Evolutionary conservation across 2,888 invertebrate genomes (phyloP).

Genomic region (Seira ritae): DNA sequence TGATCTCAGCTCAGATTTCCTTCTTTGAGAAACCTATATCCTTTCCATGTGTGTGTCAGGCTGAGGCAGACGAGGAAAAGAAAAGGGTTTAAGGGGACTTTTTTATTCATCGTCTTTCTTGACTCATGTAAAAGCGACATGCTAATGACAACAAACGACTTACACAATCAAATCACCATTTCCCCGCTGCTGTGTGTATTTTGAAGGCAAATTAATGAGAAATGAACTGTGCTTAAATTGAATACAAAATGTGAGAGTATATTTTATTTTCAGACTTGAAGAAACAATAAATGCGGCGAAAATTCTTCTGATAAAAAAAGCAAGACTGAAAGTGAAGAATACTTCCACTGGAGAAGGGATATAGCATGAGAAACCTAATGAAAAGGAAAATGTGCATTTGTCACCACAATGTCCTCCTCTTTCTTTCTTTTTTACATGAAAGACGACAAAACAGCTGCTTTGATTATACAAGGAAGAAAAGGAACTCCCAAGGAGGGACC

Average conservation of each 20-base stretch:
- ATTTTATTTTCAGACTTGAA: neutral
- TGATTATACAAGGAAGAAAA: neutral
- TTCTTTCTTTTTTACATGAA: neutral
- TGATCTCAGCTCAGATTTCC: constrained; percentile 10
- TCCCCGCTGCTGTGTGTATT: neutral
- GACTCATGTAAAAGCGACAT: neutral
- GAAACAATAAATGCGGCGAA: neutral
- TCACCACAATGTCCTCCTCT: constrained; percentile 16
- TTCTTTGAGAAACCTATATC: constrained; percentile 4
- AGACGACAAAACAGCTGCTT: neutral
- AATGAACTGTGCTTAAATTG: neutral
- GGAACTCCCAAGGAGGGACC: neutral
- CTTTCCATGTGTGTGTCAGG: neutral
- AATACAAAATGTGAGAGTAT: neutral
- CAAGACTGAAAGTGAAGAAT: neutral
- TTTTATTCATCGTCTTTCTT: constrained; percentile 5
- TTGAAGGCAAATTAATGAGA: neutral
- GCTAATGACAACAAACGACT: neutral
- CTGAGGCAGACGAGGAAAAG: neutral
- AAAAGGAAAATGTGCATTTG: constrained; percentile 38
- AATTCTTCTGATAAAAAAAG: constrained; percentile 1
- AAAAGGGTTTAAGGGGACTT: neutral
- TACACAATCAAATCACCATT: neutral
- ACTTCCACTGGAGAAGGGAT: neutral
- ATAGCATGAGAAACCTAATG: constrained; percentile 27